These are phyloP conservation scores for Arothron firmamentum DNA, from an alignment of 2,113 vertebrate genomes.

Conservation along the genomic window DNA sequence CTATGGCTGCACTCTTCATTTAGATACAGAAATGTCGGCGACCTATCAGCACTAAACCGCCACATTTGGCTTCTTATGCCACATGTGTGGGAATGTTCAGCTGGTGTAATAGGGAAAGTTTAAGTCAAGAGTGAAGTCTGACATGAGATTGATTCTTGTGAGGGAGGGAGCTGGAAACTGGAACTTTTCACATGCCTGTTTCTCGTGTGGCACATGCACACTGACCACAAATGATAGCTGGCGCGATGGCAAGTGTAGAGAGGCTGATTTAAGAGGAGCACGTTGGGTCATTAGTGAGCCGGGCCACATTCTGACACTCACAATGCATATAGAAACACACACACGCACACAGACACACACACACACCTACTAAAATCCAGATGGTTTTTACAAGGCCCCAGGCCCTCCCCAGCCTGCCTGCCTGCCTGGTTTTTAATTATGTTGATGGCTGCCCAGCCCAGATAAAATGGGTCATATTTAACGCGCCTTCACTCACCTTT, in stretches of 20 bases:
- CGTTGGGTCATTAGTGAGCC: slow-evolving; percentile 59
- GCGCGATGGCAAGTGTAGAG: slow-evolving; percentile 35
- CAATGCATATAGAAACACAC: slow-evolving; percentile 31
- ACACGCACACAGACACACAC: slow-evolving; percentile 24
- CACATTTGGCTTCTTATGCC: background rate
- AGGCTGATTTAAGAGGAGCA: slow-evolving; percentile 55
- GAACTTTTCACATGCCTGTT: slow-evolving; percentile 31
- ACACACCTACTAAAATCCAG: slow-evolving; percentile 59
- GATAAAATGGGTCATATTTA: slow-evolving; percentile 71
- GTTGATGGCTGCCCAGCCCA: slow-evolving; percentile 64
- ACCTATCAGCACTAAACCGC: background rate
- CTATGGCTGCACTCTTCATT: background rate
- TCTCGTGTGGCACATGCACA: slow-evolving; percentile 32
- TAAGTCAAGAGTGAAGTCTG: slow-evolving; percentile 21
- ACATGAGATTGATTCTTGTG: slow-evolving; percentile 8
- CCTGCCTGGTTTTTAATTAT: slow-evolving; percentile 73
- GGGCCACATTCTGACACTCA: slow-evolving; percentile 62
- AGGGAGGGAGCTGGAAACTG: slow-evolving; percentile 32
- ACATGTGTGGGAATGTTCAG: slow-evolving; percentile 2
- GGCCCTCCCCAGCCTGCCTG: slow-evolving; percentile 62
- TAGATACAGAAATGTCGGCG: background rate
- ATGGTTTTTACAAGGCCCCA: slow-evolving; percentile 74
- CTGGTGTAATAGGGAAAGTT: background rate
- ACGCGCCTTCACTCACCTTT: slow-evolving; percentile 65
- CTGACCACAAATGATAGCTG: slow-evolving; percentile 55